These are phyloP conservation scores for Sebastes diploproa DNA, from an alignment of 2,797 vertebrate genomes.

Conservation along the genomic window DNA sequence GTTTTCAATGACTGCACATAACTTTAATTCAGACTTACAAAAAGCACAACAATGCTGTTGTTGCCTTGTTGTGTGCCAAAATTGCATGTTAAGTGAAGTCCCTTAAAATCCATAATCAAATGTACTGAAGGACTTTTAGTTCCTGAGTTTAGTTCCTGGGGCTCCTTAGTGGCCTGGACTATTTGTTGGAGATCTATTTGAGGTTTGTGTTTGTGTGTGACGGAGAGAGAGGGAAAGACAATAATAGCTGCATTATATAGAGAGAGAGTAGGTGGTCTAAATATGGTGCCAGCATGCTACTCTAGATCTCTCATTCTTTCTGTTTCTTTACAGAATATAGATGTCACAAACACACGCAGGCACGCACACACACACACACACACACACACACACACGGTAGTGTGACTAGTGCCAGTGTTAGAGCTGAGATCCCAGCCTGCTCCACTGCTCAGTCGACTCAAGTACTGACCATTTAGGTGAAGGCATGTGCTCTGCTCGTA, in stretches of 20 bases:
- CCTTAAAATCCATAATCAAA: not conserved
- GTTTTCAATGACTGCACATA: not conserved
- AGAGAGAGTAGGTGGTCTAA: not conserved
- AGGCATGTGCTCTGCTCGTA: not conserved
- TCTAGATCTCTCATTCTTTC: not conserved
- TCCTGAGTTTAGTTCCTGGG: not conserved
- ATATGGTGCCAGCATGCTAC: not conserved
- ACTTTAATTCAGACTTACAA: not conserved
- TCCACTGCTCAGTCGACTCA: constrained; percentile 59
- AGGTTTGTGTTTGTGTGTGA: not conserved
- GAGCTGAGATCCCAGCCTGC: constrained; percentile 25
- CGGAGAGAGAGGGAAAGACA: not conserved
- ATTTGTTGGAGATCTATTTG: not conserved
- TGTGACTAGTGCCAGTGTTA: constrained; percentile 36
- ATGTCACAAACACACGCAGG: not conserved
- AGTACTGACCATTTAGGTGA: constrained; percentile 65
- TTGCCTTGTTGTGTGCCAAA: not conserved
- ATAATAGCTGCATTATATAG: not conserved
- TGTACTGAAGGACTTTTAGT: not conserved
- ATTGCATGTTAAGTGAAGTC: not conserved
- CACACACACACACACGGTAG: not conserved
- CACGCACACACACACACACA: not conserved
- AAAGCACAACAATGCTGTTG: not conserved
- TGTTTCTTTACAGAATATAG: not conserved
- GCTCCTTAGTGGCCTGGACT: not conserved